A percentile compares a stretch with the other conserved stretches of the same genome.
Evolutionary conservation across 2,797 vertebrate genomes (phyloP).

Genomic region (Smutsia temminckii): DNA sequence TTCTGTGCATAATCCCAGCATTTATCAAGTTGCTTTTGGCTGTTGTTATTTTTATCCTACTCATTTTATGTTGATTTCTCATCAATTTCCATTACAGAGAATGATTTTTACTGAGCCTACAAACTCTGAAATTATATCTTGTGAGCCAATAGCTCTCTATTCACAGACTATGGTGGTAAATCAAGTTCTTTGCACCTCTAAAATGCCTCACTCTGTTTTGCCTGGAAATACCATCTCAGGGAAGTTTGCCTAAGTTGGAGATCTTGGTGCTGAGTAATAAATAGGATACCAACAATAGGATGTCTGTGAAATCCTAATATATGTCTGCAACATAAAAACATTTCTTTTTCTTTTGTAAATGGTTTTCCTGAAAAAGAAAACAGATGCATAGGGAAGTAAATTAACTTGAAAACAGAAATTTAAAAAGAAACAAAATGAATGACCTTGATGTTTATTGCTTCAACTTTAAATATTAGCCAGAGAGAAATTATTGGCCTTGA

Average conservation of each 20-base stretch:
- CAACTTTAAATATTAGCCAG: conserved; percentile 23
- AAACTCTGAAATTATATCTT: neutral
- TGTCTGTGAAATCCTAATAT: neutral
- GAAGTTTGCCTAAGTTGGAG: neutral
- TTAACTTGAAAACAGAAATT: conserved; percentile 7
- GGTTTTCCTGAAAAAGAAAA: neutral
- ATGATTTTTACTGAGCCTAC: neutral
- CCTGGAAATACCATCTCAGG: neutral
- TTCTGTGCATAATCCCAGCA: neutral
- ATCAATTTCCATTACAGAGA: conserved; percentile 16
- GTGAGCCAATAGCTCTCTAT: neutral
- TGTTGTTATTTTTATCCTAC: neutral
- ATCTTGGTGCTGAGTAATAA: neutral
- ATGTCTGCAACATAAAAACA: neutral
- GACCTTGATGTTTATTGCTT: neutral
- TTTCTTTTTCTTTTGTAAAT: neutral
- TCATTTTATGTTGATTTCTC: conserved; percentile 18
- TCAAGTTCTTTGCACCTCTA: neutral
- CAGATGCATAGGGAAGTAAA: neutral
- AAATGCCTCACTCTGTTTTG: neutral
- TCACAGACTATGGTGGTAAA: neutral
- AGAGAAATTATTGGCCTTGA: neutral
- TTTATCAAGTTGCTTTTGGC: neutral
- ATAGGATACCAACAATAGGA: neutral
- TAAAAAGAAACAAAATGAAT: conserved; percentile 35